Percentiles rank a stretch among this genome's conserved stretches.
Evolutionary conservation across 2,113 vertebrate genomes (phyloP).

Genomic region (Hippolais icterina): DNA sequence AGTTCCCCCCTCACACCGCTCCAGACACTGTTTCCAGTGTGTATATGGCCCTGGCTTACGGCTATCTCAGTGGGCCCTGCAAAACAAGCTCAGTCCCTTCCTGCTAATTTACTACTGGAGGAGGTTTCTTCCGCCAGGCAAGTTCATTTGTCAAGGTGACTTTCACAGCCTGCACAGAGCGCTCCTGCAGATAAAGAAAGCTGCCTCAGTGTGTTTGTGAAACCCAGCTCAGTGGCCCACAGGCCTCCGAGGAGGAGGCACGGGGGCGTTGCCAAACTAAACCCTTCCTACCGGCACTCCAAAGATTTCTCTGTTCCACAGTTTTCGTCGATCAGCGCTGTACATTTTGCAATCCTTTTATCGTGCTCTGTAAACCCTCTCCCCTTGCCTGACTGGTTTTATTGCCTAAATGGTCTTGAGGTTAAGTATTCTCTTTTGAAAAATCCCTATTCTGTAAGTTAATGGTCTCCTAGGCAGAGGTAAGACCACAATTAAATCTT

Average conservation of each 20-base stretch:
- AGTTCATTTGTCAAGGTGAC: conserved; percentile 46
- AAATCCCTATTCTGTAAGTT: background rate
- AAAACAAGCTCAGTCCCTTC: conserved; percentile 3
- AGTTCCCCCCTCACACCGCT: background rate
- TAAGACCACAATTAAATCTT: background rate
- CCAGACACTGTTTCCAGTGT: background rate
- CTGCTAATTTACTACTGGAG: background rate
- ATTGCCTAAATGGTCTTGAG: background rate
- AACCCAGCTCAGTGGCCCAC: rapidly evolving
- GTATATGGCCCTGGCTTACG: background rate
- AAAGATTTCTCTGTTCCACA: background rate
- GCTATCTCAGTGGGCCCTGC: background rate
- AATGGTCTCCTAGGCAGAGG: background rate
- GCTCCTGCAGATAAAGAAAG: background rate
- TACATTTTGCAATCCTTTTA: conserved; percentile 15
- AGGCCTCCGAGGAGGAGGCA: background rate
- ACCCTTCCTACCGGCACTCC: background rate
- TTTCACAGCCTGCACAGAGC: rapidly evolving
- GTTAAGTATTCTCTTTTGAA: conserved; percentile 32
- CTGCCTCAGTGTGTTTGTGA: background rate
- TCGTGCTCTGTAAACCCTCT: conserved; percentile 1
- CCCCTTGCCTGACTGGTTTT: conserved; percentile 18
- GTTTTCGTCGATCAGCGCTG: background rate
- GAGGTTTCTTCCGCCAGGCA: background rate
- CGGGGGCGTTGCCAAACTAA: background rate